Conservation (phyloP, 2,797 vertebrate genomes). For the Buceros bicornis region DNA sequence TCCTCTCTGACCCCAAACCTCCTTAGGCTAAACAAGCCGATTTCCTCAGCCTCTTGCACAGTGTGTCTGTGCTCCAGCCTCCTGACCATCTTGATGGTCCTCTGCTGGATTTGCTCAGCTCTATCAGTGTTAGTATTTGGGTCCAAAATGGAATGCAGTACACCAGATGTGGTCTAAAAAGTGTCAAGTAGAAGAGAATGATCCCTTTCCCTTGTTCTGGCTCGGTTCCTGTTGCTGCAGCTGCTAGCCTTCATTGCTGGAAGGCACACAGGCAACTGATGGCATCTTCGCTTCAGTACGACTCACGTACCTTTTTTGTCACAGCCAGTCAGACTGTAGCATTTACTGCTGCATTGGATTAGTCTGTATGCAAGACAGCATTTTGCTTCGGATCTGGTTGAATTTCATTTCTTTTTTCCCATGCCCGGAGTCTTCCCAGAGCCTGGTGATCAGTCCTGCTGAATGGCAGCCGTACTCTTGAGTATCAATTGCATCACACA, state of each 20-base stretch:
- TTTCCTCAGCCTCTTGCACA: neutral
- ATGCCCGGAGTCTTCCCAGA: neutral
- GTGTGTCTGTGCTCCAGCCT: neutral
- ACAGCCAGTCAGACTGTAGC: neutral
- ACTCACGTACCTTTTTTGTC: neutral
- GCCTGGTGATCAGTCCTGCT: neutral
- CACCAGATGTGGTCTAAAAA: neutral
- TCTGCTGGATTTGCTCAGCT: neutral
- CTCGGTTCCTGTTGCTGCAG: neutral
- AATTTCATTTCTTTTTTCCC: neutral
- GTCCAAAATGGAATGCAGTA: neutral
- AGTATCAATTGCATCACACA: neutral
- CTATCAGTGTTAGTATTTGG: neutral
- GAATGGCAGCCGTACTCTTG: neutral
- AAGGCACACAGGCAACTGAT: neutral
- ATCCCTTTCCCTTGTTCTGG: constrained; percentile 15
- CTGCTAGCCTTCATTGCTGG: neutral
- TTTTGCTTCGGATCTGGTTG: neutral
- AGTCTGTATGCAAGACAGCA: neutral
- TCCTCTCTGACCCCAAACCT: neutral
- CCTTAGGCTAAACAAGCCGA: neutral
- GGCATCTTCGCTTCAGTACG: neutral
- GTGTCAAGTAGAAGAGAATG: neutral
- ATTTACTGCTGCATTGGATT: neutral
- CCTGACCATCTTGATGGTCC: neutral